Evolutionary conservation across 2,888 invertebrate genomes (phyloP).

Genomic region (Scaptomyza cyrtandrae): DNA sequence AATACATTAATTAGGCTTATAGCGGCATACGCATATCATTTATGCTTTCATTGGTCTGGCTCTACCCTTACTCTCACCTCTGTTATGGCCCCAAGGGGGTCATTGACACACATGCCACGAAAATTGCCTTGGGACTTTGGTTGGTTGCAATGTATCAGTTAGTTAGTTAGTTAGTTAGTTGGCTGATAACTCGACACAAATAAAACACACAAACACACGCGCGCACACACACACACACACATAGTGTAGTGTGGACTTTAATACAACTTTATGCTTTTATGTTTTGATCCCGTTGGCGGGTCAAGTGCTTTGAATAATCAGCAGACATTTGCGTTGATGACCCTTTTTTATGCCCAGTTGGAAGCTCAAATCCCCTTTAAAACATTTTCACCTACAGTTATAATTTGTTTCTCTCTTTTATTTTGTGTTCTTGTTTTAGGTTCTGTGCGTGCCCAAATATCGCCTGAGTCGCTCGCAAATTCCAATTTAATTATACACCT

Average conservation of each 20-base stretch:
- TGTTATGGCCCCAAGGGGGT: slow-evolving; percentile 56
- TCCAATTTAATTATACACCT: slow-evolving; percentile 79
- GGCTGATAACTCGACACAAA: slow-evolving; percentile 28
- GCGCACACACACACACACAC: neutral
- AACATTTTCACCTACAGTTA: slow-evolving; percentile 43
- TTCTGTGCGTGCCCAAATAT: slow-evolving; percentile 59
- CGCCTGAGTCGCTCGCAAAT: slow-evolving; percentile 41
- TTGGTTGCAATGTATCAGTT: slow-evolving; percentile 39
- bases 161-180: slow-evolving; percentile 12
- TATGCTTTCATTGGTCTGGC: slow-evolving; percentile 6
- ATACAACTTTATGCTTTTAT: slow-evolving; percentile 40
- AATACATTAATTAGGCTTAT: slow-evolving; percentile 78
- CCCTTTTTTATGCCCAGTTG: slow-evolving; percentile 27
- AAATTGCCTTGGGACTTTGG: slow-evolving; percentile 46
- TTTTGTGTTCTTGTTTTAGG: slow-evolving; percentile 1
- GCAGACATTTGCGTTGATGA: slow-evolving; percentile 23
- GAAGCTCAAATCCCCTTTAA: slow-evolving; percentile 46
- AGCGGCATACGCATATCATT: slow-evolving; percentile 60
- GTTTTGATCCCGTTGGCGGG: slow-evolving; percentile 37
- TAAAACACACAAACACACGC: slow-evolving; percentile 1
- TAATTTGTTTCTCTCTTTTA: neutral
- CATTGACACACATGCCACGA: slow-evolving; percentile 74
- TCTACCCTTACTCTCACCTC: neutral
- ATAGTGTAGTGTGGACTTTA: slow-evolving; percentile 21
- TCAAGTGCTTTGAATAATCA: slow-evolving; percentile 64